Evolutionary conservation across 1,140 invertebrate species (phyloP).

Genomic region (Melipona quadrifasciata): DNA sequence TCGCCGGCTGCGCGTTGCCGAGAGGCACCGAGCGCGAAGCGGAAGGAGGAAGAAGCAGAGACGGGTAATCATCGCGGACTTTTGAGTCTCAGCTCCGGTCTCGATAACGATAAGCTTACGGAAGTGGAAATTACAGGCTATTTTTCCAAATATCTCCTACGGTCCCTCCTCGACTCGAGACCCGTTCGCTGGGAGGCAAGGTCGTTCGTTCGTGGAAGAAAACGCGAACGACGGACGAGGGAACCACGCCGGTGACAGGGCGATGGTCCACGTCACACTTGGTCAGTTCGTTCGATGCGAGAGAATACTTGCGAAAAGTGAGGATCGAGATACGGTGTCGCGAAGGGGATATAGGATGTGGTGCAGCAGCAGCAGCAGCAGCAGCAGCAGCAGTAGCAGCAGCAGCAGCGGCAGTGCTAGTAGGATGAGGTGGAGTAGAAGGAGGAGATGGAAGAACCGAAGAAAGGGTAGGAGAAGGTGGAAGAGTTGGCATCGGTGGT

Average conservation of each 20-base stretch:
- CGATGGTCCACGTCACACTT: slow-evolving; percentile 49
- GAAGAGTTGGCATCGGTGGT: slow-evolving; percentile 42
- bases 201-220: background rate
- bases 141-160: background rate
- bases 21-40: slow-evolving; percentile 42
- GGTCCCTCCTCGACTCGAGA: background rate
- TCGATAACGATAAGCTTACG: background rate
- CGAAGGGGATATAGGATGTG: slow-evolving; percentile 34
- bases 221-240: background rate
- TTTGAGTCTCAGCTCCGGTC: background rate
- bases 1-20: slow-evolving; percentile 42
- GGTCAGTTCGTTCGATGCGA: slow-evolving; percentile 49
- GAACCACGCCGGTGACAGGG: slow-evolving; percentile 45
- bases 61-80: slow-evolving; percentile 48
- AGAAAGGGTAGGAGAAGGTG: slow-evolving; percentile 42
- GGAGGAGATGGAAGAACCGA: slow-evolving; percentile 9
- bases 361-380: background rate
- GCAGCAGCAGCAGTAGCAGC: background rate
- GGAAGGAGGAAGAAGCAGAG: slow-evolving; percentile 17
- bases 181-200: background rate
- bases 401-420: background rate
- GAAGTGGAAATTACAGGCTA: background rate
- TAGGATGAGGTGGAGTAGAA: slow-evolving; percentile 5
- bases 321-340: slow-evolving; percentile 53
- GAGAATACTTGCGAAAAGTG: slow-evolving; percentile 63